phyloP scores from a whole-genome alignment of 92 coral and sea anemone species.

The Bergia sp. region DNA sequence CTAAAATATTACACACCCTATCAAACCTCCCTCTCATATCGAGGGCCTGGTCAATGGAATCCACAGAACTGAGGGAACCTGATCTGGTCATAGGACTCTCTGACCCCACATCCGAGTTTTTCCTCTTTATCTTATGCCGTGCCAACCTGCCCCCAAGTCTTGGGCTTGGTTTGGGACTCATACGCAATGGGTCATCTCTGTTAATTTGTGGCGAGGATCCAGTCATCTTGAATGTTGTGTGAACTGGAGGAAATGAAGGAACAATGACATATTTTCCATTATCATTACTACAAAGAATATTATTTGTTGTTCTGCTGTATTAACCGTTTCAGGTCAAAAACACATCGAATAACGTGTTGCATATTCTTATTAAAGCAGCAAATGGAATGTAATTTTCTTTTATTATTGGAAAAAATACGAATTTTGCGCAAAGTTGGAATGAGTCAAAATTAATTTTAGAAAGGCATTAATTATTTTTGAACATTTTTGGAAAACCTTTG shows the following conservation, averaged over 20 bases:
- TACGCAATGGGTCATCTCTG: slow-evolving; percentile 71
- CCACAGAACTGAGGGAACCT: slow-evolving; percentile 93
- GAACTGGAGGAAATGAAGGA: slow-evolving; percentile 31
- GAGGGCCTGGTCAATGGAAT: slow-evolving; percentile 80
- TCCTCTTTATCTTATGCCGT: slow-evolving; percentile 53
- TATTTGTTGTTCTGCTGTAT: too few species aligned
- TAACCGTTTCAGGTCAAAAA: too few species aligned
- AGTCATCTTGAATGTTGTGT: slow-evolving; percentile 83
- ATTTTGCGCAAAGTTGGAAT: too few species aligned
- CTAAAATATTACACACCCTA: slow-evolving; percentile 49
- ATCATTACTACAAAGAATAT: too few species aligned
- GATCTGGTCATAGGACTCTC: slow-evolving; percentile 76
- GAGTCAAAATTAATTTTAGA: too few species aligned
- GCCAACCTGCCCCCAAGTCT: slow-evolving; percentile 54
- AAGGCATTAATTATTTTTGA: too few species aligned
- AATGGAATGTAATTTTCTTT: too few species aligned
- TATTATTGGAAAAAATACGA: too few species aligned
- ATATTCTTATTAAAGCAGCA: too few species aligned
- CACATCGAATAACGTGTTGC: too few species aligned
- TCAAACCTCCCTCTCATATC: slow-evolving; percentile 96
- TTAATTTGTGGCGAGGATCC: slow-evolving; percentile 63
- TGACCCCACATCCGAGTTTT: slow-evolving; percentile 72
- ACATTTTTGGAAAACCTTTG: too few species aligned
- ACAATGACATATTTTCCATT: background rate
- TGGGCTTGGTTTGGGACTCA: slow-evolving; percentile 87